These are phyloP conservation scores for Chironomus tepperi DNA, from an alignment of 1,140 invertebrate genomes.

Conservation along the genomic window DNA sequence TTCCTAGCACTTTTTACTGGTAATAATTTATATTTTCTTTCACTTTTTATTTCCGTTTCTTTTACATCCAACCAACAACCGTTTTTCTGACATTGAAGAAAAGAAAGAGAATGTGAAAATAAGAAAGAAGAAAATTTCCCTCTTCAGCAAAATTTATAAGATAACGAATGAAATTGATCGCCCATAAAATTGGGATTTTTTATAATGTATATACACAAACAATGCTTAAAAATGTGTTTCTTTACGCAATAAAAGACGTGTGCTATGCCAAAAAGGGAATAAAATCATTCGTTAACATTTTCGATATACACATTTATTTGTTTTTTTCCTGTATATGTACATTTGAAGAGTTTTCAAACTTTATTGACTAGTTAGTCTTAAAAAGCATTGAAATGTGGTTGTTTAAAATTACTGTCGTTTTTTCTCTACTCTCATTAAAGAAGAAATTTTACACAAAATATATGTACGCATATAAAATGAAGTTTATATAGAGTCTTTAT, in stretches of 20 bases:
- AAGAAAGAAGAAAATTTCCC: conserved; percentile 2
- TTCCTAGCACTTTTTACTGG: not conserved
- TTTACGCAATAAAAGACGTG: conserved; percentile 12
- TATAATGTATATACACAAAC: conserved; percentile 16
- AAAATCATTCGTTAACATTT: not conserved
- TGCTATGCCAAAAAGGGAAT: not conserved
- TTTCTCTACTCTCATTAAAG: too few relatives aligned
- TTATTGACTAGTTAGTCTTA: too few relatives aligned
- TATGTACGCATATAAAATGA: not conserved
- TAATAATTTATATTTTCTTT: conserved; percentile 20
- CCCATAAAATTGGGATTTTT: conserved; percentile 23
- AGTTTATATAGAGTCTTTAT: not conserved
- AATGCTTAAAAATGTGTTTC: conserved; percentile 1
- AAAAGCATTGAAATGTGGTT: too few relatives aligned
- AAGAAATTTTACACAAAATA: too few relatives aligned
- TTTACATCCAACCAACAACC: not conserved
- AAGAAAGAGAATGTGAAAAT: not conserved
- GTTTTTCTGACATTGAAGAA: not conserved
- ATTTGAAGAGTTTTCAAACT: too few relatives aligned
- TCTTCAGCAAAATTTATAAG: conserved; percentile 20
- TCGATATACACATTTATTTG: not conserved
- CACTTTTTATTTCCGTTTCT: not conserved
- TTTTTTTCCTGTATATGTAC: not conserved
- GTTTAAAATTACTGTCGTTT: too few relatives aligned
- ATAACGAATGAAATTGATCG: conserved; percentile 23